Evolutionary conservation across 2,113 vertebrate species (phyloP).

Genomic region (Thinocorus orbignyianus): DNA sequence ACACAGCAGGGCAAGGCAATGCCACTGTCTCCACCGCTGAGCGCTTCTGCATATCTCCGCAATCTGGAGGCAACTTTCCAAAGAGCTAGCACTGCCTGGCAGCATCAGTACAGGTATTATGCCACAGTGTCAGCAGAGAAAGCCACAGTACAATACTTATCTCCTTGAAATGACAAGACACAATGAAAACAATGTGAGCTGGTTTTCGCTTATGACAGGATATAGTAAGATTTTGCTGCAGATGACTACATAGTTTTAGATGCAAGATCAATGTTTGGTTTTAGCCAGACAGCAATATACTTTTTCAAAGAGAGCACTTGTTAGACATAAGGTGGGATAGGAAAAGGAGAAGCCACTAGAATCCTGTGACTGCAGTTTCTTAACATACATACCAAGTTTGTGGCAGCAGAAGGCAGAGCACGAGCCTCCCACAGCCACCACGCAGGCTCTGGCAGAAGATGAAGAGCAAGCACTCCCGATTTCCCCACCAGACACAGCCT

Average conservation of each 20-base stretch:
- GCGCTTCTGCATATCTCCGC: not conserved
- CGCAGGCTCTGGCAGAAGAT: not conserved
- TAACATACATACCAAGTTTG: rapidly evolving
- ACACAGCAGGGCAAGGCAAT: not conserved
- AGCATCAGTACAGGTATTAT: not conserved
- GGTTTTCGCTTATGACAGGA: not conserved
- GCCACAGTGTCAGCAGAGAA: not conserved
- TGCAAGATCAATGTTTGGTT: not conserved
- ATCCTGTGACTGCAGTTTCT: not conserved
- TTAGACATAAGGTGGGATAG: not conserved
- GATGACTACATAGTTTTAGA: rapidly evolving
- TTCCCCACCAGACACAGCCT: not conserved
- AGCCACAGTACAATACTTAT: not conserved
- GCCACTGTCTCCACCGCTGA: rapidly evolving
- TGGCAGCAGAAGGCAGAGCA: not conserved
- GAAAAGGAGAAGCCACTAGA: not conserved
- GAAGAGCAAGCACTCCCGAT: not conserved
- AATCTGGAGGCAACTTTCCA: not conserved
- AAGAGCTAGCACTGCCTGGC: not conserved
- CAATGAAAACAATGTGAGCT: not conserved
- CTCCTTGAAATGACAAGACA: not conserved
- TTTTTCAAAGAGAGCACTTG: not conserved
- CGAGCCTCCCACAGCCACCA: not conserved
- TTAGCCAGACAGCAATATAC: not conserved
- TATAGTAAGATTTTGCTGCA: not conserved